Evolutionary conservation across 2,797 vertebrate genomes (phyloP).

Genomic region (Peromyscus aztecus): DNA sequence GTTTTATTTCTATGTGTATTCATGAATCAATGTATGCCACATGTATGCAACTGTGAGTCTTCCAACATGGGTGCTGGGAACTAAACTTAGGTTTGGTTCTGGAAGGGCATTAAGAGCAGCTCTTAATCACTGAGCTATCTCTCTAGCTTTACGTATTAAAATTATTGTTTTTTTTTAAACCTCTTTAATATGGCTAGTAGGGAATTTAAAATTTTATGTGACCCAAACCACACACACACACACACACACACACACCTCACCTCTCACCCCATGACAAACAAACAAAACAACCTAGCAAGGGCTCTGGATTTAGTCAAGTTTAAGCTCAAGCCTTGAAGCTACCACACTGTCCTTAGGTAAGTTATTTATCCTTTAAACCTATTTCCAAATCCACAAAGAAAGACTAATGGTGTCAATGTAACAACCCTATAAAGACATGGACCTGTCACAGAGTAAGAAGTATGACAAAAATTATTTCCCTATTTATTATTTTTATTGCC

Average conservation of each 20-base stretch:
- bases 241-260: background rate
- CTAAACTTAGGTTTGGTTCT: background rate
- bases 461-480: background rate
- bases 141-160: background rate
- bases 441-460: background rate
- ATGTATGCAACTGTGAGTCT: background rate
- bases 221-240: background rate
- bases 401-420: background rate
- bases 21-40: background rate
- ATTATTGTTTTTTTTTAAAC: background rate
- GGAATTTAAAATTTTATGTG: background rate
- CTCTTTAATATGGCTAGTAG: background rate
- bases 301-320: background rate
- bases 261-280: background rate
- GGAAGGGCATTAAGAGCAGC: background rate
- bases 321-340: background rate
- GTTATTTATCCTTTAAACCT: conserved; percentile 41
- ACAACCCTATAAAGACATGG: conserved; percentile 18
- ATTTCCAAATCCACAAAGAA: background rate
- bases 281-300: background rate
- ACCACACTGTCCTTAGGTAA: background rate
- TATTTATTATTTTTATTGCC: conserved; percentile 11
- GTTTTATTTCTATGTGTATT: background rate
- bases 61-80: background rate
- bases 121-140: background rate